phyloP scores from a whole-genome alignment of 2,888 invertebrate genomes.

The Aquatica leii region DNA sequence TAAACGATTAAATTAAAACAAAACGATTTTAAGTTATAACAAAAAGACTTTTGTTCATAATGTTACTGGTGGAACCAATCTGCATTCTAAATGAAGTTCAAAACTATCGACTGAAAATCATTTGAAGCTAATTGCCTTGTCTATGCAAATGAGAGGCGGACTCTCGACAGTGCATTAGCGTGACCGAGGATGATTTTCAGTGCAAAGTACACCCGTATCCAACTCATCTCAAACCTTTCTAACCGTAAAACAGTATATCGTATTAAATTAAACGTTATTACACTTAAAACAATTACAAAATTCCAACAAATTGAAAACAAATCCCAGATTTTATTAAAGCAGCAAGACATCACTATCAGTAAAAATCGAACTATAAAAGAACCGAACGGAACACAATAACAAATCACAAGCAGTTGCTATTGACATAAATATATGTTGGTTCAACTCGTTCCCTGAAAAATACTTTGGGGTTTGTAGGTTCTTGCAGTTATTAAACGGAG shows the following conservation, averaged over 20 bases:
- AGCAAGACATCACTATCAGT: constrained; percentile 30
- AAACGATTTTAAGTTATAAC: constrained; percentile 14
- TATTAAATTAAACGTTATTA: constrained; percentile 29
- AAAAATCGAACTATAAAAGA: constrained; percentile 29
- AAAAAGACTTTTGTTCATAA: constrained; percentile 18
- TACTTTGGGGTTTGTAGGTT: constrained; percentile 40
- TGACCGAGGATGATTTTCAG: constrained; percentile 34
- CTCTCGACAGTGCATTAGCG: constrained; percentile 42
- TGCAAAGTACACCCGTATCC: constrained; percentile 34
- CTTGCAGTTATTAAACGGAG: constrained; percentile 37
- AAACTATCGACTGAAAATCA: constrained; percentile 48
- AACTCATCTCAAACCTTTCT: constrained; percentile 36
- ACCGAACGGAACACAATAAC: constrained; percentile 38
- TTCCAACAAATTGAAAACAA: no score
- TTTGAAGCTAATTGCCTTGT: constrained; percentile 48
- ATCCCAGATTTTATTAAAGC: constrained; percentile 30
- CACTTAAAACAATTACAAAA: constrained; percentile 30
- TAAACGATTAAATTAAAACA: not conserved
- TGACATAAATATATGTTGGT: constrained; percentile 37
- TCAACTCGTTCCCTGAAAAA: constrained; percentile 33
- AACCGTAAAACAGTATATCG: constrained; percentile 29
- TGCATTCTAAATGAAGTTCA: constrained; percentile 45
- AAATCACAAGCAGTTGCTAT: constrained; percentile 41
- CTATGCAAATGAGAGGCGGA: constrained; percentile 48
- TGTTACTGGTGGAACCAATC: constrained; percentile 45